Base-by-base conservation (phyloP, 2,888 invertebrate genomes). In the Nephrotoma flavescens region DNA sequence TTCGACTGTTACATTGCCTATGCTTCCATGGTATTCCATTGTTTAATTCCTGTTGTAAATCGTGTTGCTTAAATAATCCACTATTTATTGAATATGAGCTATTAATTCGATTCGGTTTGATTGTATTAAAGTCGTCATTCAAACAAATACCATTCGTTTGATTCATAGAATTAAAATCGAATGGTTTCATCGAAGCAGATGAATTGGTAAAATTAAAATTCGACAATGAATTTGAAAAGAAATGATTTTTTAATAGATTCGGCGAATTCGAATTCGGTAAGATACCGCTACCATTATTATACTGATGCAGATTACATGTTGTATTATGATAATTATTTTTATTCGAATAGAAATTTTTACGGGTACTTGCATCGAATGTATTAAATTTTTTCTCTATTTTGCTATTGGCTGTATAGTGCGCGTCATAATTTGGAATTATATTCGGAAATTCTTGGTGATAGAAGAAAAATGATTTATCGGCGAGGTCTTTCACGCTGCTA, bases 21-120 rank as follows among this genome's bases (percentile, higher is more conserved):
- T 92, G 92, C 87, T 91, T 91, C 92, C 92, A 92, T 12, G 91
- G 92, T 91, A 92, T 91, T 86, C 91, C 90, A 89, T 90, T 91
- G 44, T 89, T 42, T 52, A 52, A 41, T 83, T 41, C 86, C 11
- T 44, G 87, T 52, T 47, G n/a, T 11, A 31, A 45, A 31, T 44
- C 52, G 42, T 47, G 42, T 5, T 42, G 86, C 41, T n/a, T 91
- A 91, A 87, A 90, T 89, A 87, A 90, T 90, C 87, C 90, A 88
- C 87, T 90, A 9, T 71, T 71, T 19, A 71, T 71, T 31, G 71
- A 71, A 71, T 71, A 71, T 11, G 71, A 71, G 7, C 71, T 71
- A 71, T 71, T 71, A 2, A 71, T 31, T 3, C 31, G 71, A 7
- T 31, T 71, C 31, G 71, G 71, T 71, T 71, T 71, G 89, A 87